phyloP scores from a whole-genome alignment of 2,113 vertebrate species.

The Chiloscyllium plagiosum region DNA sequence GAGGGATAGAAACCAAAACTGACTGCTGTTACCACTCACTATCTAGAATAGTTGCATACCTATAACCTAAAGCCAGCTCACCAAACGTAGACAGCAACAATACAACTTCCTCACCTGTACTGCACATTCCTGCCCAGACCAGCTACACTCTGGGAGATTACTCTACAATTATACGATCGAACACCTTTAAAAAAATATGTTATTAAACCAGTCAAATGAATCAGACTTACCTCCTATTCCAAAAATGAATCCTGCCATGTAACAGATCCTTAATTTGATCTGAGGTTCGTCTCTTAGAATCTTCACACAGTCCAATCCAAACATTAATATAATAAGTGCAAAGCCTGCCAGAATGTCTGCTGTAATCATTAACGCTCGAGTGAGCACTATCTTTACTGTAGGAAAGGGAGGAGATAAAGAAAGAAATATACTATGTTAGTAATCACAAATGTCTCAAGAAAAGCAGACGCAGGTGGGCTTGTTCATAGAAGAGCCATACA shows the following conservation, averaged over 20 bases:
- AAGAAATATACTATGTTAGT: background rate
- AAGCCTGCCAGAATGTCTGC: constrained; percentile 54
- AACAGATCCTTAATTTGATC: constrained; percentile 52
- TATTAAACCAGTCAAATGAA: background rate
- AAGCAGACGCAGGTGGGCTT: background rate
- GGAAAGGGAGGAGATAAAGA: background rate
- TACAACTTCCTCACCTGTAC: background rate
- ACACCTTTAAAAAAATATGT: background rate
- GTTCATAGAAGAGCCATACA: background rate
- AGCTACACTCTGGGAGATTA: background rate
- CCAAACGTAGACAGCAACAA: background rate
- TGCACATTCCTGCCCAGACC: background rate
- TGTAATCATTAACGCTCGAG: constrained; percentile 54
- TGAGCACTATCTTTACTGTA: constrained; percentile 58
- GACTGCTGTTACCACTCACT: background rate
- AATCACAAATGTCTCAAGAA: background rate
- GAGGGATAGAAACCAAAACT: background rate
- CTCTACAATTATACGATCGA: background rate
- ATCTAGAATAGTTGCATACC: background rate
- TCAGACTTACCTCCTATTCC: constrained; percentile 47
- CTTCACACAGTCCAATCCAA: constrained; percentile 52
- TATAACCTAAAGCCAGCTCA: background rate
- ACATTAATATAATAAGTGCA: constrained; percentile 47
- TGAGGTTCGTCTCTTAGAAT: constrained; percentile 52
- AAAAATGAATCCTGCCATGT: constrained; percentile 46